These are phyloP conservation scores for Tenualosa ilisha DNA, from an alignment of 2,797 vertebrate species.

Conservation along the genomic window DNA sequence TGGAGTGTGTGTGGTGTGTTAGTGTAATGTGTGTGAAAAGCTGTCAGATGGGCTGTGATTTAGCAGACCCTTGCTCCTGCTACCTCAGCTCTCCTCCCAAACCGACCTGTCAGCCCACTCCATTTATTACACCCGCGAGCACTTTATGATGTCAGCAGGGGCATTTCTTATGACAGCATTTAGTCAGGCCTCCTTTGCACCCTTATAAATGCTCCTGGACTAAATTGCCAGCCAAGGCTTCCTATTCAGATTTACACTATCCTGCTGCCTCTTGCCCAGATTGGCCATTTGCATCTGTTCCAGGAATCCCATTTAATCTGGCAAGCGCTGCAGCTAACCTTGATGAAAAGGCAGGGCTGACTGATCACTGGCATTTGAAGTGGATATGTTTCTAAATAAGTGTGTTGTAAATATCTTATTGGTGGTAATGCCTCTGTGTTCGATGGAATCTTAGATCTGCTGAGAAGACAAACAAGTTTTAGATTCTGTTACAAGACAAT, in stretches of 20 bases:
- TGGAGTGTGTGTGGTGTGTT: constrained; percentile 27
- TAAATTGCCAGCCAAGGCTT: constrained; percentile 72
- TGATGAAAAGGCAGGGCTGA: constrained; percentile 76
- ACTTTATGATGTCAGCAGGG: constrained; percentile 80
- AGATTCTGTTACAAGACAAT: constrained; percentile 42
- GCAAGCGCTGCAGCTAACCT: constrained; percentile 65
- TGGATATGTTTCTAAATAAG: constrained; percentile 79
- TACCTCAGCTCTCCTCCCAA: constrained; percentile 45
- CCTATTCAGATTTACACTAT: constrained; percentile 67
- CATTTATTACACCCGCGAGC: constrained; percentile 75
- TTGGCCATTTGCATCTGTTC: constrained; percentile 76
- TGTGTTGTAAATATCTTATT: constrained; percentile 72
- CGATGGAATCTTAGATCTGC: constrained; percentile 70
- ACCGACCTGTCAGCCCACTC: constrained; percentile 69
- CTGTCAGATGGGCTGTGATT: constrained; percentile 46
- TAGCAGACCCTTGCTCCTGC: constrained; percentile 51
- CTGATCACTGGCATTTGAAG: constrained; percentile 72
- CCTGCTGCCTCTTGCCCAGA: constrained; percentile 51
- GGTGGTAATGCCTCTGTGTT: constrained; percentile 51
- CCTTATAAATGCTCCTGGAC: constrained; percentile 68
- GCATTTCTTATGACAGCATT: constrained; percentile 82
- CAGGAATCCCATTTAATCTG: constrained; percentile 82
- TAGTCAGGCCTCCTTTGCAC: constrained; percentile 78
- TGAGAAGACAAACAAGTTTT: constrained; percentile 70
- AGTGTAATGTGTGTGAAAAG: constrained; percentile 27